A percentile compares a stretch with the other conserved stretches of the same genome.
These are phyloP conservation scores for Pituophis catenifer DNA, from an alignment of 2,113 vertebrate genomes.

Conservation along the genomic window DNA sequence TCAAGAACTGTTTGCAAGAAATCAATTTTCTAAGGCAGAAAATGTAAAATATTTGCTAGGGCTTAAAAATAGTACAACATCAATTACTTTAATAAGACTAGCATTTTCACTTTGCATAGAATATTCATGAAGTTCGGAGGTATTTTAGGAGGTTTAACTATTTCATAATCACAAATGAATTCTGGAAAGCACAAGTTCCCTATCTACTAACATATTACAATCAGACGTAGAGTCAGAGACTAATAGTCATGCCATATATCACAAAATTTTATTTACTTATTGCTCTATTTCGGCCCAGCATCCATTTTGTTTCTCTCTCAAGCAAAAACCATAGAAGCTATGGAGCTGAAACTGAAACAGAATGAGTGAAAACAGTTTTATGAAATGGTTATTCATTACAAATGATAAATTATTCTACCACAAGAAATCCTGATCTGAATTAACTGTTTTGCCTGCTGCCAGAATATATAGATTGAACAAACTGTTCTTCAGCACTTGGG, in stretches of 20 bases:
- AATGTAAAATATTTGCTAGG: neutral
- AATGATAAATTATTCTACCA: neutral
- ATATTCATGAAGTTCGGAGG: neutral
- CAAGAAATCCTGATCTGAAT: neutral
- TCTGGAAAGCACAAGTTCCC: neutral
- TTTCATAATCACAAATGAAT: neutral
- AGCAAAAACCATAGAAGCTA: neutral
- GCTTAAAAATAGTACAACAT: neutral
- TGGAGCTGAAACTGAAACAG: neutral
- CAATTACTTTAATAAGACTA: neutral
- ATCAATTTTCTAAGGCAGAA: neutral
- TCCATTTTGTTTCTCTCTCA: neutral
- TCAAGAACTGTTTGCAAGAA: neutral
- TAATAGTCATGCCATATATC: neutral
- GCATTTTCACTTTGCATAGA: neutral
- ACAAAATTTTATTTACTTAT: neutral
- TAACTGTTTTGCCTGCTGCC: neutral
- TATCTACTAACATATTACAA: neutral
- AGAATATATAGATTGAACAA: neutral
- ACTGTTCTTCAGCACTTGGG: neutral
- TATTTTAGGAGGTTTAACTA: neutral
- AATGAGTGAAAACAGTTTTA: neutral
- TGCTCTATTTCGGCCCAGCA: neutral
- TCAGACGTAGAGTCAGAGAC: neutral
- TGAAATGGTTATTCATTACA: neutral